A percentile compares a stretch with the other conserved stretches of the same genome.
These are phyloP conservation scores for Tragulus kanchil DNA, from an alignment of 2,113 vertebrate species.

Conservation along the genomic window DNA sequence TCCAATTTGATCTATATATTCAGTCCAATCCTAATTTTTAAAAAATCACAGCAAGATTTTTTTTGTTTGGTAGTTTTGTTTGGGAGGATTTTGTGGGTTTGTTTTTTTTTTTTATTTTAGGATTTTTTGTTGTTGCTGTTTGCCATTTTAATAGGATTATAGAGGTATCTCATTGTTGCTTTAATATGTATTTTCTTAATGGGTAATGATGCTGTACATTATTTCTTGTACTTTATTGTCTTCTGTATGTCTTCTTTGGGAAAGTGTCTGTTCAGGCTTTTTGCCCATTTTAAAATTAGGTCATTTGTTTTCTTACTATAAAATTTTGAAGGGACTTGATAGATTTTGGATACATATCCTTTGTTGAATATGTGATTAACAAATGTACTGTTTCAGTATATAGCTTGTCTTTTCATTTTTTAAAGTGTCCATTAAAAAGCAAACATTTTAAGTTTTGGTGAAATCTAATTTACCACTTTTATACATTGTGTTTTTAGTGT, in stretches of 20 bases:
- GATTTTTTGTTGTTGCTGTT: background rate
- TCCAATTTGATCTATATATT: slow-evolving; percentile 7
- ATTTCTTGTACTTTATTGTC: slow-evolving; percentile 8
- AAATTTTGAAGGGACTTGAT: background rate
- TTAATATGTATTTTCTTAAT: background rate
- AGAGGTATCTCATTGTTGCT: background rate
- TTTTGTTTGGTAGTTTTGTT: background rate
- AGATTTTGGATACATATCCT: background rate
- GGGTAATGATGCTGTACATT: background rate
- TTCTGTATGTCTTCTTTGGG: background rate
- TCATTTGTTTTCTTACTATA: slow-evolving; percentile 20
- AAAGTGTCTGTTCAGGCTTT: background rate
- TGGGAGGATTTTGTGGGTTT: background rate
- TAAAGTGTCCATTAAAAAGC: background rate
- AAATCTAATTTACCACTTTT: slow-evolving; percentile 33
- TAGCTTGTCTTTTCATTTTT: slow-evolving; percentile 21
- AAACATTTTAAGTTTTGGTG: background rate
- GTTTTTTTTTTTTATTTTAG: background rate
- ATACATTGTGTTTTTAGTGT: background rate
- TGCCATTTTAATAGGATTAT: background rate
- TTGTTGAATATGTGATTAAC: background rate
- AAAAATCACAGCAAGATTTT: background rate
- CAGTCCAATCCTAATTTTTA: background rate
- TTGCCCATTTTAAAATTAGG: background rate
- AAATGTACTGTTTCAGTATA: background rate